Base-by-base conservation (phyloP, 2,888 invertebrate species). In the Capitulum mitella region DNA sequence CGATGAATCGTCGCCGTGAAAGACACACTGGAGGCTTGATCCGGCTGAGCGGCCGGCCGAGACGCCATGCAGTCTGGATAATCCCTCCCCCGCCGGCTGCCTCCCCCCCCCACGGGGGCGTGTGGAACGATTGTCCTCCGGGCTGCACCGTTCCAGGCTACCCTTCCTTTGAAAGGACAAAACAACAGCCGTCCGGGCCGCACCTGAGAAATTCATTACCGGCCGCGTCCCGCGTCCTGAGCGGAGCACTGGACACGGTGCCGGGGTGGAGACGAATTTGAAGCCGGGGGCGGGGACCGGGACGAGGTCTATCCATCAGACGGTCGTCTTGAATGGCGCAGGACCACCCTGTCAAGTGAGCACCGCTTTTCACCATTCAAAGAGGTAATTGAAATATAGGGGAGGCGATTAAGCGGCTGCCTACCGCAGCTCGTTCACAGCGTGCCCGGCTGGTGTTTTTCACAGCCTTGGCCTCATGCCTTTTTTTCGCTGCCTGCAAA, bases 51-150 rank as follows among this genome's bases (percentile, higher is more conserved):
- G 34, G 10, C 70, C 29, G 34, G 12, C 29, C 19, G 2, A 6
- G 70, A 37, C 70, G 70, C 70, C 70, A 40, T 40, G 70, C 70
- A 14, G 70, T 70, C 70, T 70, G 70, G 64, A 3, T 70, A 70
- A 70, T 70, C 70, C 64, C 37, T 8, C 70, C 16, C 22, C 70
- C 40, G 40, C 70, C 70, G 26, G 32, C 64, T n/a, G 19, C 64
- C 14, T 1, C 34, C 14, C 34, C 5, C 64, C 16, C 64, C 32
- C 70, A n/a, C 58, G 19, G 29, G 70, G 26, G 2, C 8, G 40
- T 40, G 32, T 5, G 10, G 37, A 8, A 12, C 14, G 40, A 22
- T 37, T 37, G 70, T 40, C 29, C 34, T 2, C 22, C 22, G 16
- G 37, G 22, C 70, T 16, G 22, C 12, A 70, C 37, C 37, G 70